Conservation (phyloP, 2,113 vertebrate genomes). For the Gallinago undulata region DNA sequence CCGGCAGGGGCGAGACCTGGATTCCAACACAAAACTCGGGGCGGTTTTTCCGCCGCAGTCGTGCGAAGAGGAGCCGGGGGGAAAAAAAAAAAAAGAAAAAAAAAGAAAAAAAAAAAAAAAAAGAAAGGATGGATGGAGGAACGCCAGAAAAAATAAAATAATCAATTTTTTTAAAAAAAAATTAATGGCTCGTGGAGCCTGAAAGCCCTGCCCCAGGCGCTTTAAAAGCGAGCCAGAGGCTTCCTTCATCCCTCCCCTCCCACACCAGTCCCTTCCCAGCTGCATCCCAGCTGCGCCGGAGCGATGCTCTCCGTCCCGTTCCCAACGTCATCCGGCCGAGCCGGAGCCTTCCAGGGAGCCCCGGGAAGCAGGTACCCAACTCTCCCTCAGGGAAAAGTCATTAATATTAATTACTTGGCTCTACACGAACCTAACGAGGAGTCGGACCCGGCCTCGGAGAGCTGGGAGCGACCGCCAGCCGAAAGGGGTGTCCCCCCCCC, state of each 20-base stretch:
- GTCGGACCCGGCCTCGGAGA: background rate
- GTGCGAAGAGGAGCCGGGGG: background rate
- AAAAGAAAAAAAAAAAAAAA: background rate
- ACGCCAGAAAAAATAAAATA: background rate
- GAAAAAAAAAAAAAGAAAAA: background rate
- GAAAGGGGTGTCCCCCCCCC: background rate
- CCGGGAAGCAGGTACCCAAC: constrained; percentile 15
- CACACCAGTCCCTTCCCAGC: constrained; percentile 14
- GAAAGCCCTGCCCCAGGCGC: background rate
- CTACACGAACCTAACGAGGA: background rate
- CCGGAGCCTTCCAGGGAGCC: constrained; percentile 4
- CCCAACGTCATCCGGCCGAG: background rate
- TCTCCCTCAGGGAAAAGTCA: background rate
- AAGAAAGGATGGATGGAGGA: background rate
- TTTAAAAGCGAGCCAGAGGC: background rate
- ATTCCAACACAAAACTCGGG: background rate
- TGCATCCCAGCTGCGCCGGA: background rate
- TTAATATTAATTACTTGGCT: constrained; percentile 38
- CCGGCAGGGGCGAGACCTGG: background rate
- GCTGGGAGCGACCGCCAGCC: background rate
- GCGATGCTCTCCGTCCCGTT: background rate
- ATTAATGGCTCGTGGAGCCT: background rate
- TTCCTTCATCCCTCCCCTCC: background rate
- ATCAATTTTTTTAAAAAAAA: background rate
- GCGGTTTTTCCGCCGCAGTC: background rate